phyloP scores from a whole-genome alignment of 1,140 invertebrate species.

The Mamestra configurata region DNA sequence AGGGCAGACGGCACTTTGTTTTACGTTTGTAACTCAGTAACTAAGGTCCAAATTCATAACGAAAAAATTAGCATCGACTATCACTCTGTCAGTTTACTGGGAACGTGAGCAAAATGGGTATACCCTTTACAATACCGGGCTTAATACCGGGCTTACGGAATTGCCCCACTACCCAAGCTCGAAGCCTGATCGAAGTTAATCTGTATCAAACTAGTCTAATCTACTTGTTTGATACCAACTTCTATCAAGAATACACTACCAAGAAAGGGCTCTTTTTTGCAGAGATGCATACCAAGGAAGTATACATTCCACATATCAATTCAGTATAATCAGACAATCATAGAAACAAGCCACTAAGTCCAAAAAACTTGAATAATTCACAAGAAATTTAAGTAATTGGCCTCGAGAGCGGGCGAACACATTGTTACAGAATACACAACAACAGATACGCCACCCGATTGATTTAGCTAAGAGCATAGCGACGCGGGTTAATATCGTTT shows the following conservation, averaged over 20 bases:
- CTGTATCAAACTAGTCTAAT: too few species aligned
- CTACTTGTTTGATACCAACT: too few species aligned
- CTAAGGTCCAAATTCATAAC: not conserved
- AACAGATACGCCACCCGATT: constrained; percentile 65
- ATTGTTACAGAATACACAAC: constrained; percentile 30
- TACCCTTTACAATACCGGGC: too few species aligned
- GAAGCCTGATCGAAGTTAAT: too few species aligned
- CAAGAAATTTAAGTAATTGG: constrained; percentile 40
- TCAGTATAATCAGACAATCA: not conserved
- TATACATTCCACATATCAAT: not conserved
- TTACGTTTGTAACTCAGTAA: not conserved
- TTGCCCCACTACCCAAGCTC: too few species aligned
- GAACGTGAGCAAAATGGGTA: too few species aligned
- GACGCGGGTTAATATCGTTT: constrained; percentile 83
- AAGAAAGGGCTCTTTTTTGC: too few species aligned
- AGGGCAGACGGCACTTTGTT: not conserved
- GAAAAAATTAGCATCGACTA: too few species aligned
- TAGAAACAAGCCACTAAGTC: not conserved
- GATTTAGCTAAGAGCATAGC: constrained; percentile 79
- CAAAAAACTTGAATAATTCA: constrained; percentile 37
- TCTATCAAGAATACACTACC: too few species aligned
- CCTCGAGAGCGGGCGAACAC: constrained; percentile 18
- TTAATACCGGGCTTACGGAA: too few species aligned
- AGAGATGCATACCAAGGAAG: too few species aligned
- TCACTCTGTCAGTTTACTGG: too few species aligned